These are phyloP conservation scores for Standfussiana lucernea DNA, from an alignment of 2,888 invertebrate genomes.

Conservation along the genomic window DNA sequence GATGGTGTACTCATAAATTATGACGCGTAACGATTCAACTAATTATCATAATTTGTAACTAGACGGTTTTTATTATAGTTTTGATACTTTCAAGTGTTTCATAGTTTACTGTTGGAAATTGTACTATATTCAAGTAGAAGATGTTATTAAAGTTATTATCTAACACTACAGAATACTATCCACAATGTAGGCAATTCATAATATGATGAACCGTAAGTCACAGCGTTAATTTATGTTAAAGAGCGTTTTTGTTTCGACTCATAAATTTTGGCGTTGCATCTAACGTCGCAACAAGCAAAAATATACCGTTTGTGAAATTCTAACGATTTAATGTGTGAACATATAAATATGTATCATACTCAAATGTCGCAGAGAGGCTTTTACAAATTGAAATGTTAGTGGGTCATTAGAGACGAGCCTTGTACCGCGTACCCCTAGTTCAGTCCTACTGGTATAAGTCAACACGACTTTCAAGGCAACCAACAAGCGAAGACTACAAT, in stretches of 20 bases:
- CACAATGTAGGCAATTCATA: conserved; percentile 39
- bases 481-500: conserved; percentile 5
- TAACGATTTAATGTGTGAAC: conserved; percentile 44
- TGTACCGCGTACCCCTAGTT: conserved; percentile 9
- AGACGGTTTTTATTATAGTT: conserved; percentile 1
- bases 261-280: conserved; percentile 58
- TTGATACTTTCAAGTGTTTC: conserved; percentile 7
- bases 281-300: conserved; percentile 45
- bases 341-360: conserved; percentile 55
- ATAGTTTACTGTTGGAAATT: conserved; percentile 7
- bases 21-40: not conserved
- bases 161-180: conserved; percentile 41
- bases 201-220: conserved; percentile 53
- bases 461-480: conserved; percentile 41
- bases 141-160: conserved; percentile 49
- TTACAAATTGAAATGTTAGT: conserved; percentile 64
- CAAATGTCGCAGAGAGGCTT: conserved; percentile 65
- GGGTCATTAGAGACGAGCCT: conserved; percentile 51
- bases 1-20: not conserved
- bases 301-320: conserved; percentile 61
- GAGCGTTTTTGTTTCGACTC: conserved; percentile 63
- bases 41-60: conserved; percentile 9
- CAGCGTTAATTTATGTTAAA: conserved; percentile 59
- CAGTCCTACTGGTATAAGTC: conserved; percentile 16
- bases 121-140: conserved; percentile 15